Evolutionary conservation across 2,888 invertebrate species (phyloP).

Genomic region (Xestia ashworthii): DNA sequence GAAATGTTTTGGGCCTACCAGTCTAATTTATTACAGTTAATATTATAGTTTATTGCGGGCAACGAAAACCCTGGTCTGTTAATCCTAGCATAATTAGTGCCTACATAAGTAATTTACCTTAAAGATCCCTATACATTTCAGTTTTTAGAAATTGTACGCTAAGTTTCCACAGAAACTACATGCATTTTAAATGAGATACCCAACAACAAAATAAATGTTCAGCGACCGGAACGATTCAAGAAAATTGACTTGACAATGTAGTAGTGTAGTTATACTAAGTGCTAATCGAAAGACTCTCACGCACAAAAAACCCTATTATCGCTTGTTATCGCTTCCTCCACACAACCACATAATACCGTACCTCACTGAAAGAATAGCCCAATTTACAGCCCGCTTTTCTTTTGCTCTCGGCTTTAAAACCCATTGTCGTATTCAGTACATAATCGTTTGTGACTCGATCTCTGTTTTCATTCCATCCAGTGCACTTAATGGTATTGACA

Average conservation of each 20-base stretch:
- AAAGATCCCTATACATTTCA: no score
- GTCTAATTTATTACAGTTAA: conserved; percentile 1
- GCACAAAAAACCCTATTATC: neutral
- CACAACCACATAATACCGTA: neutral
- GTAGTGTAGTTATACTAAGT: neutral
- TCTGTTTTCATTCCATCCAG: neutral
- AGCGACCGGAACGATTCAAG: neutral
- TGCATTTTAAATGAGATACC: neutral
- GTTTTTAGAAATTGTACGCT: conserved; percentile 5
- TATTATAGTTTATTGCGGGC: neutral
- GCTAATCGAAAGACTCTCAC: neutral
- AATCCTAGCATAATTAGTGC: neutral
- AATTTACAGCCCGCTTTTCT: conserved; percentile 11
- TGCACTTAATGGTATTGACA: conserved; percentile 4
- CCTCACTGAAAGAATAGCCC: neutral
- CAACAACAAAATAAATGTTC: neutral
- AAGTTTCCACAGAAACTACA: neutral
- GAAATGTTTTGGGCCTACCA: neutral
- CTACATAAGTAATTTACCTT: neutral
- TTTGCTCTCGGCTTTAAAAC: conserved; percentile 1
- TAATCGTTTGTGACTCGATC: neutral
- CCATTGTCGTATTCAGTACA: conserved; percentile 8
- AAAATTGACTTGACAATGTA: conserved; percentile 4
- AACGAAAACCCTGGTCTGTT: neutral
- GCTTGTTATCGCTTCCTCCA: neutral